Conservation (phyloP, 1,140 invertebrate species). For the Ectropis grisescens region DNA sequence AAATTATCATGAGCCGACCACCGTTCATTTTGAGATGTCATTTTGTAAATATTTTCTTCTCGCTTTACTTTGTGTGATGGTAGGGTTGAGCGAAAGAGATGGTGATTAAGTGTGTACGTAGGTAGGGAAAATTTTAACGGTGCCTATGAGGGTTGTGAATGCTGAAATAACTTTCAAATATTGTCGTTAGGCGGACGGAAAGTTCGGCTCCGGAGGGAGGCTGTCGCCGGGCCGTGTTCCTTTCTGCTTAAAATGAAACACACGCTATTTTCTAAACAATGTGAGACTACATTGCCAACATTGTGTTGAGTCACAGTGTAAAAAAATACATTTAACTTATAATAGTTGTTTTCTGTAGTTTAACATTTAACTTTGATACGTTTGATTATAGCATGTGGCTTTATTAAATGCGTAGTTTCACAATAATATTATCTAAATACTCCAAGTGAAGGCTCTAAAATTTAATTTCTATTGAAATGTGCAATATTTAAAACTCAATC, state of each 20-base stretch:
- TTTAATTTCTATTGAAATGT: too few species aligned
- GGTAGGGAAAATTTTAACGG: conserved; percentile 68
- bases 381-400: too few species aligned
- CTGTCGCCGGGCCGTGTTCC: conserved; percentile 42
- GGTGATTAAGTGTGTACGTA: conserved; percentile 47
- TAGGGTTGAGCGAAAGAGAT: conserved; percentile 20
- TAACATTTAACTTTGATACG: too few species aligned
- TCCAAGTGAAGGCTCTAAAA: too few species aligned
- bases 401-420: too few species aligned
- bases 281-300: too few species aligned
- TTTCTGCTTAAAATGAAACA: conserved; percentile 63
- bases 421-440: too few species aligned
- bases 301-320: conserved; percentile 30
- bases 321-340: too few species aligned
- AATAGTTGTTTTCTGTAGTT: too few species aligned
- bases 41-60: conserved; percentile 53
- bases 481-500: too few species aligned
- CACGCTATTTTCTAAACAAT: conserved; percentile 63
- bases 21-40: conserved; percentile 64
- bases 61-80: conserved; percentile 12
- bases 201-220: conserved; percentile 60
- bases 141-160: conserved; percentile 67
- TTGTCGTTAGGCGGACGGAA: conserved; percentile 69
- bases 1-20: conserved; percentile 70
- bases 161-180: conserved; percentile 70